These are phyloP conservation scores for Melanotaenia trifasciata DNA, from an alignment of 2,797 vertebrate genomes.

Conservation along the genomic window DNA sequence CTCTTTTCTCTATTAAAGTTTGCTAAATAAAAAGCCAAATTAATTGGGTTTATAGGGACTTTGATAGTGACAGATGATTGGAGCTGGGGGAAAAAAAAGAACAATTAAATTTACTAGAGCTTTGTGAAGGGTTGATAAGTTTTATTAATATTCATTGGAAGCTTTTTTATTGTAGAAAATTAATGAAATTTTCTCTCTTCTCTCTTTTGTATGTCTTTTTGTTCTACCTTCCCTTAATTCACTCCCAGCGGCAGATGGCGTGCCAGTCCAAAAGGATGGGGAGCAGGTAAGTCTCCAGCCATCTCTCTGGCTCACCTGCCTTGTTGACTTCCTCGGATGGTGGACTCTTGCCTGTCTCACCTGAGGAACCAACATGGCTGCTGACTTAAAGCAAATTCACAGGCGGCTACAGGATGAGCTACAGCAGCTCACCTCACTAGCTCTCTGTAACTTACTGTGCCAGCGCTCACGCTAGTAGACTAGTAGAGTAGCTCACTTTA, in stretches of 20 bases:
- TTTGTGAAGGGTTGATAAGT: background rate
- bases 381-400: constrained; percentile 48
- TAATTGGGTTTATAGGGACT: background rate
- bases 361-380: constrained; percentile 67
- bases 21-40: background rate
- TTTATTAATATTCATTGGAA: background rate
- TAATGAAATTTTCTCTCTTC: constrained; percentile 10
- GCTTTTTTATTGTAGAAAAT: constrained; percentile 3
- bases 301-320: constrained; percentile 54
- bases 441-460: constrained; percentile 40
- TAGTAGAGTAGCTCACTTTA: constrained; percentile 44
- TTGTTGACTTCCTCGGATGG: constrained; percentile 57
- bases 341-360: constrained; percentile 46
- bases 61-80: background rate
- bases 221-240: constrained; percentile 17
- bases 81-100: background rate
- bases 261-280: constrained; percentile 96
- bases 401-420: constrained; percentile 45
- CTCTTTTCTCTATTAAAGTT: background rate
- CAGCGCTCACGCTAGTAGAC: constrained; percentile 55
- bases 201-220: constrained; percentile 14
- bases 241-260: constrained; percentile 89
- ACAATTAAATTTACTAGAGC: background rate
- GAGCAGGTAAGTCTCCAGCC: constrained; percentile 91
- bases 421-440: constrained; percentile 34